Conservation (phyloP, 2,888 invertebrate species). For the Stenurella melanura region DNA sequence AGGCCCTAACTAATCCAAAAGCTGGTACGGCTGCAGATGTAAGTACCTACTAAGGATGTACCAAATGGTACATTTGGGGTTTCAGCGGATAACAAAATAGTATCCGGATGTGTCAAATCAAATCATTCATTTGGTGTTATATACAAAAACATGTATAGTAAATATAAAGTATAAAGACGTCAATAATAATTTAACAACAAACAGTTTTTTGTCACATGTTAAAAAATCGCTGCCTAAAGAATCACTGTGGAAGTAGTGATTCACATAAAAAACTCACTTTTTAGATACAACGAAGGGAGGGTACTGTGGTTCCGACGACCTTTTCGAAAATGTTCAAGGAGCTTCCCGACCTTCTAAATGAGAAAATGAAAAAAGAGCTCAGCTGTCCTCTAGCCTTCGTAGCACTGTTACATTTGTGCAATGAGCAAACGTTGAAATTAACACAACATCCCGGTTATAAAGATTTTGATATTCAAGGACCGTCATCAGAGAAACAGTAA, state of each 20-base stretch:
- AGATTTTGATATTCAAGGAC: slow-evolving; percentile 74
- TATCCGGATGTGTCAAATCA: too few relatives aligned
- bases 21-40: slow-evolving; percentile 37
- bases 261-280: too few relatives aligned
- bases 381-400: slow-evolving; percentile 87
- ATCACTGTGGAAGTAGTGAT: too few relatives aligned
- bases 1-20: slow-evolving; percentile 69
- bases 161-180: too few relatives aligned
- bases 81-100: too few relatives aligned
- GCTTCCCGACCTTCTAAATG: slow-evolving; percentile 77
- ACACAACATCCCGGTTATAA: slow-evolving; percentile 74
- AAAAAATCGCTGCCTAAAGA: too few relatives aligned
- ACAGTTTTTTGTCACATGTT: too few relatives aligned
- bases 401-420: slow-evolving; percentile 88
- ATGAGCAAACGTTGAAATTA: slow-evolving; percentile 82
- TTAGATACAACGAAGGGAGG: slow-evolving; percentile 42
- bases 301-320: slow-evolving; percentile 65
- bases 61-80: too few relatives aligned
- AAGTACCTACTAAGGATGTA: too few relatives aligned
- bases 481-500: background rate
- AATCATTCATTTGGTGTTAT: too few relatives aligned
- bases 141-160: too few relatives aligned
- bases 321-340: slow-evolving; percentile 77
- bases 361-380: slow-evolving; percentile 82
- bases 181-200: too few relatives aligned